Evolutionary conservation across 1,140 invertebrate genomes (phyloP), one percentile per base, ranked within the genome.

Genomic region (Bombus impatiens): DNA sequence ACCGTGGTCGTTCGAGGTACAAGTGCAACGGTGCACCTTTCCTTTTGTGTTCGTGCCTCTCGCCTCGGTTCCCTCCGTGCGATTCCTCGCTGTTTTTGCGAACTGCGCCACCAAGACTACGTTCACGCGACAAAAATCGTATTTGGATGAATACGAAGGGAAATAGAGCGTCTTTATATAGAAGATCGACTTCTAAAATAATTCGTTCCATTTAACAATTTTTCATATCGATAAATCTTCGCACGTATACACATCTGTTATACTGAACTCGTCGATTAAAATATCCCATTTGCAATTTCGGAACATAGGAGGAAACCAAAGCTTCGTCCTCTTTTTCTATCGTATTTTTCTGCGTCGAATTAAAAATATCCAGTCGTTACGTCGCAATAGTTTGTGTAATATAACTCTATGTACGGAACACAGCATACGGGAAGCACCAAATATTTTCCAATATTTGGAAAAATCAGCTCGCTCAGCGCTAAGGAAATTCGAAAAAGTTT

Each of bases 21-120:
- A 85, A 85, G 83, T 85, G 83, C 83, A 85, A 85, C 83, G 83
- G 83, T 85, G 83, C 83, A 57, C 68, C 78, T 85, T 85, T 80
- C 77, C 83, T 84, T 80, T 84, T 84, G 68, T 68, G 77, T 74
- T 42, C 35, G 44, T 68, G 37, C 78, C 77, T 42, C 78, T 78
- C 53, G 79, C 67, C 12, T 42, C 62, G 68, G 59, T 77, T 82
- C 82, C 67, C 47, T 78, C 68, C 44, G 72, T 44, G 82, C 35
- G 32, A 32, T 32, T 40, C 78, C 32, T 44, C 37, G 32, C 9
- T 47, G 53, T 65, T 47, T 70, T 53, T 8, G 40, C 37, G 0
- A 25, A 28, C 28, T n/a, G 13, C 32, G 13, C 13, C 40, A 22
- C 44, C 25, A 77, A 40, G 70, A 42, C 53, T 37, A 22, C 44